Evolutionary conservation across 2,888 invertebrate genomes (phyloP), one percentile per base, ranked within the genome.

Genomic region (Agrochola circellaris): DNA sequence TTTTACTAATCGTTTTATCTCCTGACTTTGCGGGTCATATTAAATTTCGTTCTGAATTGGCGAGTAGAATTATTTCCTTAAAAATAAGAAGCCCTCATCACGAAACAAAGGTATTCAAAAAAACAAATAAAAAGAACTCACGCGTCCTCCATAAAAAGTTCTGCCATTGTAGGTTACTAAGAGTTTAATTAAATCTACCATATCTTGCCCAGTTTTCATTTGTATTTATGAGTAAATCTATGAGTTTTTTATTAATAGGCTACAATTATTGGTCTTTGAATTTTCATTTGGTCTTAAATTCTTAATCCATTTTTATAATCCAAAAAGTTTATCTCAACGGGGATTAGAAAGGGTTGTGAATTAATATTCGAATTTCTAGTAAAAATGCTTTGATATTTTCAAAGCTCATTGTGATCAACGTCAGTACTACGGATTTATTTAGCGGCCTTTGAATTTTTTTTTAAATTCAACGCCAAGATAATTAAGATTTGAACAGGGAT

Each of bases 321-420:
- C 65, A n/a, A 66, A 73, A 73, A 71, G 54, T 73, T 77, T 64
- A 26, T 77, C 76, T 81, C 66, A 77, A 70, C 58, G 38, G 56
- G 64, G 82, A 79, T 87, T 70, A 84, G 54, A 85, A 85, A 75
- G 80, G 70, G 66, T 87, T 87, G 45, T 81, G 56, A 67, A 83
- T 83, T 73, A 77, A 72, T 70, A 71, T 83, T 83, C 65, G 42
- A 76, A 86, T 73, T 79, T 69, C 58, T 60, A 34, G n/a, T 65
- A 75, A 69, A 73, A 79, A 69, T 72, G 26, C 38, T 75, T 86
- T 73, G 11, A 78, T 78, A 78, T 71, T 75, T 86, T 64, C 51
- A 61, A 79, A 70, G 54, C 73, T 75, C 26, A 74, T 86, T 86
- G 64, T 77, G 58, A 71, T 78, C 56, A 73, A 64, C 73, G 45